These are phyloP conservation scores for Gavia stellata DNA, from an alignment of 2,113 vertebrate species.

Conservation along the genomic window DNA sequence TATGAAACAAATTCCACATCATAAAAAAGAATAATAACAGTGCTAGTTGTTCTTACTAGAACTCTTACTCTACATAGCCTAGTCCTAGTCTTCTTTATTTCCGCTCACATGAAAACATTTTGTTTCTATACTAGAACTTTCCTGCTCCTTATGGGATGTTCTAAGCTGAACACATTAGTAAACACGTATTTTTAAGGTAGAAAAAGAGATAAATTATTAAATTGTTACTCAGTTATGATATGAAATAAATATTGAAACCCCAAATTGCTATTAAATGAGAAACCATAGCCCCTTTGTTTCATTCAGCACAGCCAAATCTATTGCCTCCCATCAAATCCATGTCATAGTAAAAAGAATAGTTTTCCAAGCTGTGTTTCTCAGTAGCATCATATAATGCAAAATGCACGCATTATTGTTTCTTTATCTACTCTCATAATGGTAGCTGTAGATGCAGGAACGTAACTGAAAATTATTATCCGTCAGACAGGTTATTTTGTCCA, in stretches of 20 bases:
- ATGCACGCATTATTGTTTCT: not conserved
- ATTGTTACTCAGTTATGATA: not conserved
- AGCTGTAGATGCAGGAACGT: not conserved
- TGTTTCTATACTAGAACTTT: not conserved
- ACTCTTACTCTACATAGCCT: not conserved
- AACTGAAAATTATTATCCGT: not conserved
- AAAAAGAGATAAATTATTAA: not conserved
- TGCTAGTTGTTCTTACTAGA: not conserved
- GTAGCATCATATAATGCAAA: rapidly evolving
- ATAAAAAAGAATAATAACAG: not conserved
- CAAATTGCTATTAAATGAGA: not conserved
- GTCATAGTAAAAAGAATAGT: not conserved
- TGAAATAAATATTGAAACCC: not conserved
- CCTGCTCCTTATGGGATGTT: not conserved
- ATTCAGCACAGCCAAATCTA: not conserved
- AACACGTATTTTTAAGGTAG: not conserved
- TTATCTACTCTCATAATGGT: not conserved
- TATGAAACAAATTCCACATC: not conserved
- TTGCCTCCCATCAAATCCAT: not conserved
- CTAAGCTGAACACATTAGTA: not conserved
- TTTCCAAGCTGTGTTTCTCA: not conserved
- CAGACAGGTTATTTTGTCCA: not conserved
- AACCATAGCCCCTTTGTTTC: not conserved
- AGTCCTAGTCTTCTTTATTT: not conserved
- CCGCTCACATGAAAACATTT: not conserved